These are phyloP conservation scores for Macaria notata DNA, from an alignment of 2,888 invertebrate species.

Conservation along the genomic window DNA sequence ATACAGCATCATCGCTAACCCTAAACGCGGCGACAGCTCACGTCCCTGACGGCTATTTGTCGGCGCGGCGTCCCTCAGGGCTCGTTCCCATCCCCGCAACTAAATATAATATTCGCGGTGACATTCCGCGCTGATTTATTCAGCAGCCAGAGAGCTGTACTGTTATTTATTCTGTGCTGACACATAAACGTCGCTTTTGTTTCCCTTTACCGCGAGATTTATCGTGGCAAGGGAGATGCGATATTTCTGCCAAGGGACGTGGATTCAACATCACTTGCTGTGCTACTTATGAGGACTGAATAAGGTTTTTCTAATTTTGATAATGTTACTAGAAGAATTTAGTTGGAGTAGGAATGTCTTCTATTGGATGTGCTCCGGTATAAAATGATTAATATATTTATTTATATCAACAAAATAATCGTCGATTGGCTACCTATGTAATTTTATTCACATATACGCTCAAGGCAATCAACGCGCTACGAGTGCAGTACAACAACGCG, in stretches of 20 bases:
- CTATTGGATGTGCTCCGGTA: too few species aligned
- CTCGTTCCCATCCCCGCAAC: constrained; percentile 47
- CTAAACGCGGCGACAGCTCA: constrained; percentile 29
- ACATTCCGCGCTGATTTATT: constrained; percentile 70
- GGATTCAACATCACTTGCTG: constrained; percentile 11
- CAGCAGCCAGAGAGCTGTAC: constrained; percentile 40
- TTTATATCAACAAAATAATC: too few species aligned
- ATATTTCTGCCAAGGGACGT: constrained; percentile 15
- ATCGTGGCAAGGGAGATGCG: constrained; percentile 37
- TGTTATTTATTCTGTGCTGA: constrained; percentile 52
- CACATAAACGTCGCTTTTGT: constrained; percentile 80
- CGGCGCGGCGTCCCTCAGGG: constrained; percentile 59
- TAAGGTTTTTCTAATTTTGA: background rate
- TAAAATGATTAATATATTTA: too few species aligned
- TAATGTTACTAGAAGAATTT: too few species aligned
- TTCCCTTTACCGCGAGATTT: constrained; percentile 70
- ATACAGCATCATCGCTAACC: constrained; percentile 26
- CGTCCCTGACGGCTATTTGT: constrained; percentile 71
- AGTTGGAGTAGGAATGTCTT: too few species aligned
- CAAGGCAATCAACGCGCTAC: too few species aligned
- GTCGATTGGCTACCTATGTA: too few species aligned
- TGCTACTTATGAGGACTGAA: background rate
- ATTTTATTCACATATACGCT: too few species aligned
- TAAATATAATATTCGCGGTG: constrained; percentile 37
- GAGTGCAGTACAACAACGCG: too few species aligned